Evolutionary conservation across 2,797 vertebrate genomes (phyloP).

Genomic region (Sebastes miniatus): DNA sequence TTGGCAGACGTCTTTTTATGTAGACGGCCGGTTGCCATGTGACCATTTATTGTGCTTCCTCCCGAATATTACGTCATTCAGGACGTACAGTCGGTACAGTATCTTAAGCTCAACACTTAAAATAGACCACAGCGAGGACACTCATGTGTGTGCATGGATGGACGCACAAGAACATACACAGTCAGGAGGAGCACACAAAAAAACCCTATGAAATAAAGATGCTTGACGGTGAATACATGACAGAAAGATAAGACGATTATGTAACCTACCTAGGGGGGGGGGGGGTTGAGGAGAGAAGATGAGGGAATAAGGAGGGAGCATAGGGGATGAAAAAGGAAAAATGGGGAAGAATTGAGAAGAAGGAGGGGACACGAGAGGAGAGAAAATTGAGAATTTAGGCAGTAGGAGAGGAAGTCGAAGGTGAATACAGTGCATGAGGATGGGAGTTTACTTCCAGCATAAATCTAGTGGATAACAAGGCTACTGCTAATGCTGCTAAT

Average conservation of each 20-base stretch:
- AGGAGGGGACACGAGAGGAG: neutral
- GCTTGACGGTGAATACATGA: constrained; percentile 44
- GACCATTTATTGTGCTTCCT: neutral
- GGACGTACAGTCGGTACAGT: constrained; percentile 30
- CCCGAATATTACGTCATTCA: constrained; percentile 12
- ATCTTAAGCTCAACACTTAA: constrained; percentile 25
- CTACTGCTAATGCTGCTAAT: constrained; percentile 34
- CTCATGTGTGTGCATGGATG: neutral
- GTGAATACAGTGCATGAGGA: neutral
- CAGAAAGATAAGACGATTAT: constrained; percentile 59
- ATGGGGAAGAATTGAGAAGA: neutral
- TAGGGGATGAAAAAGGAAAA: neutral
- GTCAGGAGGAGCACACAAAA: constrained; percentile 12
- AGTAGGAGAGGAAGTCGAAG: neutral
- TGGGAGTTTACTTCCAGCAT: neutral
- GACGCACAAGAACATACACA: neutral
- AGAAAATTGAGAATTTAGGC: neutral
- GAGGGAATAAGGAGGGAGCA: neutral
- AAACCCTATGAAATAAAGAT: constrained; percentile 57
- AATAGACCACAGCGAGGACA: constrained; percentile 25
- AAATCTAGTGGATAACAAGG: constrained; percentile 41
- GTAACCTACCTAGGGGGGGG: constrained; percentile 36
- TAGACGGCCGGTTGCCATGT: neutral
- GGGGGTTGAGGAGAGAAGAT: constrained; percentile 11
- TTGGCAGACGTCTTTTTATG: neutral